Evolutionary conservation across 2,888 invertebrate species (phyloP), one percentile per base, ranked within the genome.

Genomic region (Hipparchia sbordonii): DNA sequence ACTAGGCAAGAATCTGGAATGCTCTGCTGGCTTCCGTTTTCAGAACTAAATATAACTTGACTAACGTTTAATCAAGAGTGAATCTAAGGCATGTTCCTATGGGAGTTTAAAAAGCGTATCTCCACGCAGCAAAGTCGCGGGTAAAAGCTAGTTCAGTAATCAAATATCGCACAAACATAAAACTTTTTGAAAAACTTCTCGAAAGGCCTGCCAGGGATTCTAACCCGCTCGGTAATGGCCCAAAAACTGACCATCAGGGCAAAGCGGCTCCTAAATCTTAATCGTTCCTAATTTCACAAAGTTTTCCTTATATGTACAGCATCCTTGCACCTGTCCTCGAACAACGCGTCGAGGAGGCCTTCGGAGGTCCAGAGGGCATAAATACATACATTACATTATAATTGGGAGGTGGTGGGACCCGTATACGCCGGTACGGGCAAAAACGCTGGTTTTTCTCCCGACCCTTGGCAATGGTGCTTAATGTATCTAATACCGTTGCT

Each of bases 401-500:
- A 77, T 77, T 77, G 77, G 72, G 71, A 77, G 77, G 77, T 78
- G 78, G 71, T 62, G 77, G 70, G 74, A 57, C 71, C 67, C 12
- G 56, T 72, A 74, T 73, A 74, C 72, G 73, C 65, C 70, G 52
- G 63, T 59, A 61, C 46, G 52, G 46, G 72, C 70, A 77, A 74
- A 76, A 73, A 72, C 74, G 67, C 60, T 56, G 51, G 67, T 82
- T 80, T 81, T 79, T 83, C 81, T 79, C 33, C 63, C 33, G 57
- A 2, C 67, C 61, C 65, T 48, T 73, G 13, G 52, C 68, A 80
- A 82, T 85, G 83, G 84, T 83, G 85, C 84, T 83, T 85, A 86
- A 87, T 82, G 84, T 79, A 81, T 79, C 79, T 80, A 79, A 85
- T 85, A 83, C 90, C 87, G 89, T 88, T 89, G 87, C 78, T 76